Base-by-base conservation (phyloP, 2,113 vertebrate genomes). In the Nematolebias whitei region DNA sequence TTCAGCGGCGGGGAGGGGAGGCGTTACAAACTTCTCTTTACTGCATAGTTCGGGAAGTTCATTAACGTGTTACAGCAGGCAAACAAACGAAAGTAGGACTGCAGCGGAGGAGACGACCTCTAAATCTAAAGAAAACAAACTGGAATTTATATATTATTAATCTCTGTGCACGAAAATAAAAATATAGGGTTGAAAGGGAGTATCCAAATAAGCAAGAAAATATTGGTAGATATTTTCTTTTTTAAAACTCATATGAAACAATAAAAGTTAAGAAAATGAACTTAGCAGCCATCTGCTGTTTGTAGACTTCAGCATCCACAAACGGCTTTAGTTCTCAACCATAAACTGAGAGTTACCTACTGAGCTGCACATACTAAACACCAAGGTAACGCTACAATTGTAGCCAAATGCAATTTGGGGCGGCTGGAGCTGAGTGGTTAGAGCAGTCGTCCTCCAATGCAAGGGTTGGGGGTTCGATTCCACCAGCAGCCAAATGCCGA, bases 1-100 rank as follows among this genome's bases (percentile, higher is more conserved):
- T 22, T 40, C 14, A 48, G 59, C 67, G 45, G 49, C 47, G 48
- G 50, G 68, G 70, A 9, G 44, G n/a, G 41, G 41, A 16, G 41
- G n/a, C 5, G 71, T 55, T 48, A n/a, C 26, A 8, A 35, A 35
- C 1, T 3, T 7, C 26, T 7, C 19, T 39, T 61, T 45, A 29
- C 58, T 19, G 11, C 44, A 47, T 8, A 64, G 40, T 62, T 16
- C 67, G 43, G 55, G 22, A 65, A 5, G 40, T 65, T 29, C 53
- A 66, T 65, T 65, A 40, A 68, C 19, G 59, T 24, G 22, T 40
- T 56, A 39, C 1, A 7, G 26, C 15, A 16, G 20, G n/a, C n/a
- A 22, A 29, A 63, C 44, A n/a, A n/a, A n/a, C n/a, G n/a, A n/a
- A n/a, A n/a, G n/a, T n/a, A n/a, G n/a, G n/a, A n/a, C n/a, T n/a